phyloP scores from a whole-genome alignment of 2,888 invertebrate genomes.

The Dryadula phaetusa region DNA sequence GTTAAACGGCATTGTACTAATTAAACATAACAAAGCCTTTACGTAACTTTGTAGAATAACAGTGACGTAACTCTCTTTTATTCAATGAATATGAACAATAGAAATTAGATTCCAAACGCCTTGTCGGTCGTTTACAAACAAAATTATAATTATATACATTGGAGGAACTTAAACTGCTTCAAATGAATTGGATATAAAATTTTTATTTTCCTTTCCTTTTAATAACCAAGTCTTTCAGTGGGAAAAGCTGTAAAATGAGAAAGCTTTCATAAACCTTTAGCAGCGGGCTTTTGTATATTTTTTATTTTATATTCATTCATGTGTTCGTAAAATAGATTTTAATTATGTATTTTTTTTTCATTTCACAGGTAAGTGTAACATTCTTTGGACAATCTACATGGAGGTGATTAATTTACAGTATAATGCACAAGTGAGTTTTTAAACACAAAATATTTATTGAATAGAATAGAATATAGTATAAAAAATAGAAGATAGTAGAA shows the following conservation, averaged over 20 bases:
- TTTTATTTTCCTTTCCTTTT: slow-evolving; percentile 46
- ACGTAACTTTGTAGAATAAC: not conserved
- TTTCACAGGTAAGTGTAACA: slow-evolving; percentile 50
- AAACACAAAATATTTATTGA: not conserved
- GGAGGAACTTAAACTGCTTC: slow-evolving; percentile 45
- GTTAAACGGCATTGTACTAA: not conserved
- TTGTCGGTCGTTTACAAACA: slow-evolving; percentile 27
- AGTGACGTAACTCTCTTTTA: slow-evolving; percentile 8
- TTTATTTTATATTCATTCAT: slow-evolving; percentile 37
- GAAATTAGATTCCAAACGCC: not conserved
- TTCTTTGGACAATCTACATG: slow-evolving; percentile 39
- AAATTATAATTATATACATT: slow-evolving; percentile 42
- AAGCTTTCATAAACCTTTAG: slow-evolving; percentile 50
- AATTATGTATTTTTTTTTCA: slow-evolving; percentile 43
- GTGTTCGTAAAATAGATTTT: slow-evolving; percentile 43
- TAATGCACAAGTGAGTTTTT: slow-evolving; percentile 19
- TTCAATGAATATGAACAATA: not conserved
- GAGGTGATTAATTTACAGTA: slow-evolving; percentile 35
- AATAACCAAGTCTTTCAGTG: slow-evolving; percentile 43
- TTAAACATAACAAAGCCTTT: not conserved
- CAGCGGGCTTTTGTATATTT: slow-evolving; percentile 38
- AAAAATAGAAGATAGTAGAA: not conserved
- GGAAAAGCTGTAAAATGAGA: slow-evolving; percentile 51
- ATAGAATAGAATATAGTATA: not conserved
- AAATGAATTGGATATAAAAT: slow-evolving; percentile 52